A percentile compares a stretch with the other conserved stretches of the same genome.
phyloP scores from a whole-genome alignment of 1,140 invertebrate species.

The Teleopsis dalmanni region DNA sequence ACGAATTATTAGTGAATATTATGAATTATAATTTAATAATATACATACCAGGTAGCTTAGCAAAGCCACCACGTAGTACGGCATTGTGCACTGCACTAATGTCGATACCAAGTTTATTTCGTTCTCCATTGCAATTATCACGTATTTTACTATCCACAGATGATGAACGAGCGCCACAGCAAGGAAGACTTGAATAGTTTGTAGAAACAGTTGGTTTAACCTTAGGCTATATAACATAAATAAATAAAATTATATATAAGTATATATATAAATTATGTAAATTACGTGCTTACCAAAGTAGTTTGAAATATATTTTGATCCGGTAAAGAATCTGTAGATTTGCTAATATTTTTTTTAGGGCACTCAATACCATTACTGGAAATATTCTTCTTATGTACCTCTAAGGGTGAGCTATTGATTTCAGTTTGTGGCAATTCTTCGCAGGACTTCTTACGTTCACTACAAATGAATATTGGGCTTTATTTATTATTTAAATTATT shows the following conservation, averaged over 20 bases:
- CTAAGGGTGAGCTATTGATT: no score
- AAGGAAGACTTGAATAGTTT: constrained; percentile 42
- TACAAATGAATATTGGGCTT: no score
- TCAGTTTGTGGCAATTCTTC: no score
- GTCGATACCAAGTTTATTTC: constrained; percentile 39
- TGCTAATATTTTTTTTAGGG: no score
- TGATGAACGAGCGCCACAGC: constrained; percentile 26
- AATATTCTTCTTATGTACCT: no score
- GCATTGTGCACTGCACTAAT: constrained; percentile 44
- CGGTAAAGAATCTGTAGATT: no score
- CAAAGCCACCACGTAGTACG: constrained; percentile 35
- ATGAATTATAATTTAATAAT: not conserved
- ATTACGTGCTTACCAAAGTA: constrained; percentile 27
- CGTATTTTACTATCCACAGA: constrained; percentile 2
- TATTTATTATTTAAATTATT: no score
- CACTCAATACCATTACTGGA: no score
- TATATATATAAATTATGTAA: not conserved
- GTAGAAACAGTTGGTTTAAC: constrained; percentile 22
- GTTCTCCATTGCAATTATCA: constrained; percentile 32
- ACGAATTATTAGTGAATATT: no score
- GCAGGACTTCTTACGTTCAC: no score
- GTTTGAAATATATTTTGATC: constrained; percentile 24
- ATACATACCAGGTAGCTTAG: constrained; percentile 28
- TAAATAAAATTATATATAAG: not conserved
- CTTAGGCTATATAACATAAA: constrained; percentile 27